Base-by-base conservation (phyloP, 1,140 invertebrate species). In the Phymorhynchus buccinoides region DNA sequence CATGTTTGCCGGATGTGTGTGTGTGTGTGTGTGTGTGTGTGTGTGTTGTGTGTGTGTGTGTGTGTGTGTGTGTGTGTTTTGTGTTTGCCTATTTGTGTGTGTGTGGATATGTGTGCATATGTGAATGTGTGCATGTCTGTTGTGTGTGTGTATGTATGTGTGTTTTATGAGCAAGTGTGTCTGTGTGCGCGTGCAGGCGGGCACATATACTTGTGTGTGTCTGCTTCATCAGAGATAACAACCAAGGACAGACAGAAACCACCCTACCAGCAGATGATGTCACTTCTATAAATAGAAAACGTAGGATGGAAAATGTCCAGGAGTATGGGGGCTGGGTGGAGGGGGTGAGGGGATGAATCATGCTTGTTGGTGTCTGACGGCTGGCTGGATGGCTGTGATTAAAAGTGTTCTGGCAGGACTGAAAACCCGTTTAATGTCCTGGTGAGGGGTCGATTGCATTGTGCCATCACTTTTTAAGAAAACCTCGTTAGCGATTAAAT, bases 1-100 rank as follows among this genome's bases (percentile, higher is more conserved):
- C n/a, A n/a, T n/a, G n/a, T n/a, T n/a, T n/a, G n/a, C n/a, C 1
- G 71, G 14, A 30, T 78, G 75, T 78, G 75, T 78, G 6, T 78
- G 75, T 78, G 75, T 39, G 35, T 78, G 75, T 39, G 35, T 62
- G 56, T 62, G 56, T 62, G 56, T 62, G 6, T 71, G 66, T 71
- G 66, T 71, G 66, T 71, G 66, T 71, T 62, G 22, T 41, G 37
- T 62, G 56, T 62, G 56, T 62, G 56, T 14, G 56, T 62, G 7
- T 62, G 56, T 22, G 18, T 62, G 56, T 22, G 18, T 62, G 56
- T 62, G 56, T 62, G 56, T 62, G 56, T 16, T 62, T 16, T 62
- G 56, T 62, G 6, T n/a, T n/a, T n/a, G n/a, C n/a, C n/a, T n/a
- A n/a, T n/a, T n/a, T 62, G 22, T 62, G 56, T 1, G 56, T 62